Evolutionary conservation across 2,113 vertebrate species (phyloP).

Genomic region (Corythornis vintsioides): DNA sequence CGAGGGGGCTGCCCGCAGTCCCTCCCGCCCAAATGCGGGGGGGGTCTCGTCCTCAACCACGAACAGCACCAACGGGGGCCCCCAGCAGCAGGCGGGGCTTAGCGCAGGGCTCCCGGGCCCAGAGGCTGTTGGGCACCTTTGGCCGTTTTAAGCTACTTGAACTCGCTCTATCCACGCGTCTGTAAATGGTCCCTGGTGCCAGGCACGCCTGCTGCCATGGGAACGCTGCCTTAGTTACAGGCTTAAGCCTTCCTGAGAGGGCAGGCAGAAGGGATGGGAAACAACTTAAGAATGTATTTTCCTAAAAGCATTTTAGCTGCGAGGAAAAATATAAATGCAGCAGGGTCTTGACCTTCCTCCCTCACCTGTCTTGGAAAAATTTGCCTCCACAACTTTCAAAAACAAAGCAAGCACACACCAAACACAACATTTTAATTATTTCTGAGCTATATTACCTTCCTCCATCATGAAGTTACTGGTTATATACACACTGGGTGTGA

Average conservation of each 20-base stretch:
- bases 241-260: not conserved
- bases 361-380: not conserved
- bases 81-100: not conserved
- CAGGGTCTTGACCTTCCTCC: no score
- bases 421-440: not conserved
- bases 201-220: not conserved
- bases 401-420: no score
- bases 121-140: not conserved
- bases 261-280: accelerated
- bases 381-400: no score
- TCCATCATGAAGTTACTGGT: no score
- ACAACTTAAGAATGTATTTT: accelerated
- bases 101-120: not conserved
- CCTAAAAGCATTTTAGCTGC: not conserved
- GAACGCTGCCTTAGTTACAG: not conserved
- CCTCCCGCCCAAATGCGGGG: not conserved
- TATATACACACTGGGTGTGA: not conserved
- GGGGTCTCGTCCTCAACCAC: not conserved
- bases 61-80: no score
- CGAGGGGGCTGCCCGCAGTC: not conserved
- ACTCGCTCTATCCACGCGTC: accelerated
- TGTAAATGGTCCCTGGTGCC: accelerated
- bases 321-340: accelerated
- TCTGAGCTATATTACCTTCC: not conserved
- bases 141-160: accelerated